phyloP scores from a whole-genome alignment of 2,797 vertebrate genomes.

The Sebastes oblongus region DNA sequence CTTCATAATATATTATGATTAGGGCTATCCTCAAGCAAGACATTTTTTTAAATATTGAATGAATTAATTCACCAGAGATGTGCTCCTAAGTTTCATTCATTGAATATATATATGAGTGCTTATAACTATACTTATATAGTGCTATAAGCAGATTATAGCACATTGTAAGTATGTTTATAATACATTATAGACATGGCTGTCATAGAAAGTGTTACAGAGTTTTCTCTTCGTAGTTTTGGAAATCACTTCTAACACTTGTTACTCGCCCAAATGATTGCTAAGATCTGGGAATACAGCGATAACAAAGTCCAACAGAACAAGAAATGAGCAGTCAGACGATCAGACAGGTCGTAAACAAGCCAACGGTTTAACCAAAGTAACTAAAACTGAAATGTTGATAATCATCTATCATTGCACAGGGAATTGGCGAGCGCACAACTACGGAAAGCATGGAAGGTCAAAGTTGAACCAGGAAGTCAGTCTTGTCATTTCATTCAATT shows the following conservation, averaged over 20 bases:
- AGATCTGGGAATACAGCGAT: neutral
- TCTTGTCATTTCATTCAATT: neutral
- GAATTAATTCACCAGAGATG: too few relatives aligned
- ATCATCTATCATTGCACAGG: neutral
- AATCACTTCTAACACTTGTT: too few relatives aligned
- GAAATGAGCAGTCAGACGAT: neutral
- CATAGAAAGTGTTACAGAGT: too few relatives aligned
- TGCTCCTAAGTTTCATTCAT: too few relatives aligned
- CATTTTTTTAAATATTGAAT: fast-evolving
- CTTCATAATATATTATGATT: too few relatives aligned
- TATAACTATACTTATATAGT: neutral
- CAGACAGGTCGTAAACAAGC: neutral
- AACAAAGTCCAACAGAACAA: neutral
- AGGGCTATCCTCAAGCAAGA: too few relatives aligned
- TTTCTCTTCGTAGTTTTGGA: neutral
- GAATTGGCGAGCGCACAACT: neutral
- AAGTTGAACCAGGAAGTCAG: neutral
- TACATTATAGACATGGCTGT: too few relatives aligned
- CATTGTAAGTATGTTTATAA: too few relatives aligned
- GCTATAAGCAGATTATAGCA: too few relatives aligned
- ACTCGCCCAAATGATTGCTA: too few relatives aligned
- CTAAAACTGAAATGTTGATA: neutral
- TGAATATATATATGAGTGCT: neutral
- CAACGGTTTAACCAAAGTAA: too few relatives aligned
- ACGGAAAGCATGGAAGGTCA: neutral